Conservation (phyloP, 2,797 vertebrate species). For the Sebastes variabilis region DNA sequence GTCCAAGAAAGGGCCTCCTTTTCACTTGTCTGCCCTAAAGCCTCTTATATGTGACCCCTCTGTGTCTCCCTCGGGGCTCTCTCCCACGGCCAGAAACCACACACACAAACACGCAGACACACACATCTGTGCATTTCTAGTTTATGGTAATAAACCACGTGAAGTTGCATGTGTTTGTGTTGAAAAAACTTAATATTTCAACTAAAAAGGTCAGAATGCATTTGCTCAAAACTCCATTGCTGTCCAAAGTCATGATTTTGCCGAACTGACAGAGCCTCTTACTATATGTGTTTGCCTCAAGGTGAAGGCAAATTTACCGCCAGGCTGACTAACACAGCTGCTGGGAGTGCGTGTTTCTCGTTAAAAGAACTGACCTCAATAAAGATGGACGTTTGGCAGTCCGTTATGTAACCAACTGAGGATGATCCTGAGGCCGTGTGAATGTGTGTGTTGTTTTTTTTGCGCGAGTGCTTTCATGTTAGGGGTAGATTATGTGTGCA, state of each 20-base stretch:
- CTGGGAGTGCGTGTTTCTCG: constrained; percentile 70
- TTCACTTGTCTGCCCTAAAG: constrained; percentile 79
- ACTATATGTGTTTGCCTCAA: constrained; percentile 55
- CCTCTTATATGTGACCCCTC: constrained; percentile 80
- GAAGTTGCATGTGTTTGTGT: constrained; percentile 13
- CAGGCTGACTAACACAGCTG: constrained; percentile 80
- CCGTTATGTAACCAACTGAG: constrained; percentile 76
- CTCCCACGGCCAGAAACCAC: constrained; percentile 73
- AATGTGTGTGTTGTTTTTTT: constrained; percentile 21
- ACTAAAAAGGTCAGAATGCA: constrained; percentile 36
- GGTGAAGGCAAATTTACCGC: constrained; percentile 70
- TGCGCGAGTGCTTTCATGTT: constrained; percentile 18
- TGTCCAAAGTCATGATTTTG: constrained; percentile 23
- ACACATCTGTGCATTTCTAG: constrained; percentile 54
- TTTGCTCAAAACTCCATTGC: constrained; percentile 34
- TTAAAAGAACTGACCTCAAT: constrained; percentile 82
- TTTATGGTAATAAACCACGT: neutral
- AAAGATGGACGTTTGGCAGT: constrained; percentile 80
- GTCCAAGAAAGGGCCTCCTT: constrained; percentile 82
- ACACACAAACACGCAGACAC: constrained; percentile 31
- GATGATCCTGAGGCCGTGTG: constrained; percentile 70
- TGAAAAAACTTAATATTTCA: constrained; percentile 16
- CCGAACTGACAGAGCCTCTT: constrained; percentile 62
- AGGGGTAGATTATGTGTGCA: constrained; percentile 2
- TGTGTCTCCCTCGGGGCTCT: constrained; percentile 62